Base-by-base conservation (phyloP, 2,888 invertebrate genomes). In the Lasioglossum calceatum region DNA sequence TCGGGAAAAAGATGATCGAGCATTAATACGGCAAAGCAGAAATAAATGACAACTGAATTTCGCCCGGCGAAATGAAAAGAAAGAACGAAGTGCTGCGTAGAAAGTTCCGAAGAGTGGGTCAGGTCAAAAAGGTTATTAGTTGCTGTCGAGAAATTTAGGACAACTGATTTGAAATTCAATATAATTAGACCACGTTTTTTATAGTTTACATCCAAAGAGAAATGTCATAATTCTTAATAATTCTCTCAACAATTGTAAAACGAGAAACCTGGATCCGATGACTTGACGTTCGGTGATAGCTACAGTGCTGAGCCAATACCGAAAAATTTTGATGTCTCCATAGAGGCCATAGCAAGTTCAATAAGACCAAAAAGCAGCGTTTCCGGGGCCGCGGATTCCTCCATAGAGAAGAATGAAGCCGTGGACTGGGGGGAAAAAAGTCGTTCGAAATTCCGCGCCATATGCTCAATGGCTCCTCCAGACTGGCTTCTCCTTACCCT, bases 361-460 rank as follows among this genome's bases (percentile, higher is more conserved):
- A 87, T 83, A 81, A 86, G 61, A 83, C 67, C 64, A 42, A 36
- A 72, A 23, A 79, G 58, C 76, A 44, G 54, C 70, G 75, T 79
- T 71, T 70, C 77, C 67, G 42, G 50, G 64, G 61, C 47, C 58
- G 44, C 67, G 27, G n/a, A 54, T 54, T 54, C 10, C 54, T n/a
- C 10, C 54, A n/a, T 54, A n/a, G 71, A 67, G 77, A 73, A 70
- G 80, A 79, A 79, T 70, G 76, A 67, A 80, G 54, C 67, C 58
- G 54, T 8, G 61, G 50, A 50, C 27, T 32, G 44, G 23, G 72
- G 74, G 44, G 70, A 89, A 92, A 92, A 93, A 92, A 91, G 89
- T 93, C 91, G 91, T 92, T 92, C 91, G 91, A 93, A 94, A 93
- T 94, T 93, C 92, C 91, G 92, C 92, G 91, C 93, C 94, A 94